Evolutionary conservation across 2,888 invertebrate genomes (phyloP).

Genomic region (Rhopalosiphum nymphaeae): DNA sequence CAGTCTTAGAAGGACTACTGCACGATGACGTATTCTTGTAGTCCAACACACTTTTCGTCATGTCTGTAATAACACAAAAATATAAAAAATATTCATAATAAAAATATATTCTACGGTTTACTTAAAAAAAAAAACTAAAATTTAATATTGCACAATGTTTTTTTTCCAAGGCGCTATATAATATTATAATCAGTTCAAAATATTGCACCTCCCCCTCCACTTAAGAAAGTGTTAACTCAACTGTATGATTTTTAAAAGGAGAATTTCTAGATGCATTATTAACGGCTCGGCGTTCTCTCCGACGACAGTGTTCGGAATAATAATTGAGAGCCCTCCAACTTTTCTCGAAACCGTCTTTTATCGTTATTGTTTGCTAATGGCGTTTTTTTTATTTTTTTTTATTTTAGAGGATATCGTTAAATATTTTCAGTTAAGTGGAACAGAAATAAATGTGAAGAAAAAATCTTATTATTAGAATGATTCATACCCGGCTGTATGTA

Average conservation of each 20-base stretch:
- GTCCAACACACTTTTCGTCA: constrained; percentile 90
- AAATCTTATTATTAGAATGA: constrained; percentile 17
- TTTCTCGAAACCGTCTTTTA: constrained; percentile 57
- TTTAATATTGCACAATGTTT: constrained; percentile 56
- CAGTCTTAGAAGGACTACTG: constrained; percentile 87
- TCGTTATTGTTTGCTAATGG: constrained; percentile 62
- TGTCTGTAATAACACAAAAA: constrained; percentile 75
- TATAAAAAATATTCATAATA: constrained; percentile 6
- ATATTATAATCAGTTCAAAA: constrained; percentile 49
- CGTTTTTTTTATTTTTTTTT: constrained; percentile 31
- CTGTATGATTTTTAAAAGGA: constrained; percentile 58
- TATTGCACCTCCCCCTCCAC: not conserved
- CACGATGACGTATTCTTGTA: constrained; percentile 90
- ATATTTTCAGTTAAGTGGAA: constrained; percentile 61
- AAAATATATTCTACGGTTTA: constrained; percentile 15
- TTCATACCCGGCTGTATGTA: constrained; percentile 84
- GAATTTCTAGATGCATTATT: constrained; percentile 57
- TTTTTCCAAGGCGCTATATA: not conserved
- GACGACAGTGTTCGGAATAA: constrained; percentile 59
- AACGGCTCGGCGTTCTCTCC: constrained; percentile 49
- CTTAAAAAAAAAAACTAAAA: constrained; percentile 19
- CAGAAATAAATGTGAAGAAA: constrained; percentile 30
- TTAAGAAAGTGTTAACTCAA: constrained; percentile 60
- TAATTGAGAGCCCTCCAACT: constrained; percentile 62
- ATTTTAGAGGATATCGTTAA: constrained; percentile 55